Percentiles rank a stretch among this genome's conserved stretches.
Conservation (phyloP, 2,113 vertebrate genomes). For the Heterotilapia buettikoferi region DNA sequence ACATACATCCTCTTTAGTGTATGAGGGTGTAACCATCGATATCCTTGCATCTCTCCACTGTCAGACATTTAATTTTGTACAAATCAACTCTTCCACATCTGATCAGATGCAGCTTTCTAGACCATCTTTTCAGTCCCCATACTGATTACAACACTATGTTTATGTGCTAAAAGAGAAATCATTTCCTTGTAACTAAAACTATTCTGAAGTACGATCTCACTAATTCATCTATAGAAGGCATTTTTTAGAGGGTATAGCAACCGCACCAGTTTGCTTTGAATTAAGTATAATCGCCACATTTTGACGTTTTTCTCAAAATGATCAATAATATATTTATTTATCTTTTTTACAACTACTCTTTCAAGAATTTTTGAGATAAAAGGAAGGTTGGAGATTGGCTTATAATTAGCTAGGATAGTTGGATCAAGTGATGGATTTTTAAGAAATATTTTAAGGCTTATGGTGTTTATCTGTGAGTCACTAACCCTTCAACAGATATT, state of each 20-base stretch:
- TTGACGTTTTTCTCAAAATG: background rate
- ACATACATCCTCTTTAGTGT: background rate
- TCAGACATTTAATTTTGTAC: background rate
- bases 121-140: background rate
- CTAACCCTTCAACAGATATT: background rate
- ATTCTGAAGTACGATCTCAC: background rate
- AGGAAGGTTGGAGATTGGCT: background rate
- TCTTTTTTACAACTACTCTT: background rate
- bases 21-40: background rate
- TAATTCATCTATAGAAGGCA: background rate
- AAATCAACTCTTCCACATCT: background rate
- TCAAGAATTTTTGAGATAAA: background rate
- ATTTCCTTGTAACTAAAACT: background rate
- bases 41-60: background rate
- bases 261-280: background rate
- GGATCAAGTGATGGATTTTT: background rate
- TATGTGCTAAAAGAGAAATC: background rate
- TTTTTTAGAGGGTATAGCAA: background rate
- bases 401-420: background rate
- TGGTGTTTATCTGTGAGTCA: background rate
- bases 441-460: background rate
- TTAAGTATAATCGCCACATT: background rate
- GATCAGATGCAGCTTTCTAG: background rate
- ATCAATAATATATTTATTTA: background rate
- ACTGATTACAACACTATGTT: background rate